These are phyloP conservation scores for Enteromius radiatus DNA, from an alignment of 2,797 vertebrate species.

Conservation along the genomic window DNA sequence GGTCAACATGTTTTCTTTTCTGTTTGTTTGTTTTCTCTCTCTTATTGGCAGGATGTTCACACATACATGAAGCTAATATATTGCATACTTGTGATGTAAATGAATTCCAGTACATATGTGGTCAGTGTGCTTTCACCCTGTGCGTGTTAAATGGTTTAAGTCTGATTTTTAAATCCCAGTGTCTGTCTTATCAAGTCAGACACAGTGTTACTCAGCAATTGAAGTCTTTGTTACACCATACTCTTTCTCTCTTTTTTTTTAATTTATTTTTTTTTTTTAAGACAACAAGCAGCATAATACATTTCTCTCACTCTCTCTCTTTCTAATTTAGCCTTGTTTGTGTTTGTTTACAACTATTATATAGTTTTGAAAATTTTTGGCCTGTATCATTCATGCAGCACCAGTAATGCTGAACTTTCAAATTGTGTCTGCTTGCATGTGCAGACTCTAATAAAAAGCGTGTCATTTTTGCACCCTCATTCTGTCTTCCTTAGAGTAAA, in stretches of 20 bases:
- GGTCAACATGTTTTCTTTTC: too few species aligned
- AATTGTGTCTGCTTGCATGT: background rate
- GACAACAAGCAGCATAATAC: too few species aligned
- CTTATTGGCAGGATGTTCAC: background rate
- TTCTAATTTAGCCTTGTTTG: too few species aligned
- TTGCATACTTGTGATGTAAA: background rate
- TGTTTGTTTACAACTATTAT: too few species aligned
- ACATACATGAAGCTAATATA: background rate
- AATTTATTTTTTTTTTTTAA: too few species aligned
- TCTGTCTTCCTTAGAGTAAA: slow-evolving; percentile 10
- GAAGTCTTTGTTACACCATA: background rate
- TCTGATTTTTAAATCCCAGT: background rate
- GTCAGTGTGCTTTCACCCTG: background rate
- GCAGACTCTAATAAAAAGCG: background rate
- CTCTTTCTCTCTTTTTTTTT: too few species aligned
- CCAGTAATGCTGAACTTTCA: too few species aligned
- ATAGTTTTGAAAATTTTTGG: too few species aligned
- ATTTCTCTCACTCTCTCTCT: too few species aligned
- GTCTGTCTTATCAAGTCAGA: background rate
- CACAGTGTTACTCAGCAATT: background rate
- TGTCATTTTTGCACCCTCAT: slow-evolving; percentile 2
- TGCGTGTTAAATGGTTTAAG: background rate
- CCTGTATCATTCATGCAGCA: too few species aligned
- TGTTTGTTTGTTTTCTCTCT: background rate
- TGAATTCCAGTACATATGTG: too few species aligned